Base-by-base conservation (phyloP, 2,113 vertebrate species). In the Perca flavescens region DNA sequence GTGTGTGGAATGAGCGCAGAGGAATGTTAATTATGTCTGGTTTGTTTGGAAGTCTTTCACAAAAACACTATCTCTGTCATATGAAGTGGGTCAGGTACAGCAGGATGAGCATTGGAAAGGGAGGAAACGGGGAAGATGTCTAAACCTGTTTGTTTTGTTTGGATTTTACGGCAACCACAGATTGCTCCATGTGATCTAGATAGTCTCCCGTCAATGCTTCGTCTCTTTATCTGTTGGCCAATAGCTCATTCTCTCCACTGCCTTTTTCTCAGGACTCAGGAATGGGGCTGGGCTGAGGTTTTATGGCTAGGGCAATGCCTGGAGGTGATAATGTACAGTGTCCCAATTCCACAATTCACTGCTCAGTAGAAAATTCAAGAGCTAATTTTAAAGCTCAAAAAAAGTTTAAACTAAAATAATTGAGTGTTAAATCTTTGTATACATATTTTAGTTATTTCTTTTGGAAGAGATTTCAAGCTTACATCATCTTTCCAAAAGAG, bases 11-110 rank as follows among this genome's bases (percentile, higher is more conserved):
- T 81, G 80, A 82, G 54, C 22, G 2, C 49, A 19, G 21, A 40
- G 75, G 79, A 93, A 92, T 90, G 85, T 85, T 79, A 79, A 88
- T 78, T 77, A n/a, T 74, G 78, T 81, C 47, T 53, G 49, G n/a
- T 67, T 84, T 61, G 68, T 81, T 83, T 77, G 7, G 21, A 75
- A 54, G 53, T 71, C 34, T 63, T 40, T 65, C 31, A 16, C 16
- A 79, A 69, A 74, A 85, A 43, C 61, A 16, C 68, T 28, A 60
- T 60, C 64, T 19, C 11, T 7, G 65, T 34, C 62, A 34, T 49
- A 43, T 11, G 10, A 68, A 72, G 25, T 72, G 40, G 75, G 74
- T 73, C 74, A 66, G 70, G 53, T 69, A 71, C 49, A 68, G 60
- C 34, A 80, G 81, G 34, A 56, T 13, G 50, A 25, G 58, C 25